Percentiles rank a stretch among this genome's conserved stretches.
Conservation (phyloP, 92 coral and sea anemone species). For the Galaxea fascicularis region DNA sequence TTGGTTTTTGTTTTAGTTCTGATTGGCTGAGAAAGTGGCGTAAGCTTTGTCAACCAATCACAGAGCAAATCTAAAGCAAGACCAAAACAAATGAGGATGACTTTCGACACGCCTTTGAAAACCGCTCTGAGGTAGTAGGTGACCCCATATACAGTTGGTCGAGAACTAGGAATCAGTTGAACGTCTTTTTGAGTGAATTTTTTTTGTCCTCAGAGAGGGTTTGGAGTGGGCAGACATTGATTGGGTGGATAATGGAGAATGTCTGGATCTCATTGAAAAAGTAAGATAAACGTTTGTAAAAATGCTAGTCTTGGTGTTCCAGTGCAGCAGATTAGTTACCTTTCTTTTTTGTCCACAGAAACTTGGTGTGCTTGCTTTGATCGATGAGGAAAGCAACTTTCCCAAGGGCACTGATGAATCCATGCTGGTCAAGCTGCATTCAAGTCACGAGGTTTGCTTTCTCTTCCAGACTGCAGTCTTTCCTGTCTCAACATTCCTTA, state of each 20-base stretch:
- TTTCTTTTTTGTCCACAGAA: conserved; percentile 57
- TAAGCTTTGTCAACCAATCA: too few species aligned
- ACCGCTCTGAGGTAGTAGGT: too few species aligned
- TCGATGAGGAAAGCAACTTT: conserved; percentile 98
- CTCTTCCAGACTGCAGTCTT: too few species aligned
- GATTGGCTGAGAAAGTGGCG: too few species aligned
- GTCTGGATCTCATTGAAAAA: conserved; percentile 96
- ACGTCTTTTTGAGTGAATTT: not conserved
- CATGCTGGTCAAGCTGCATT: conserved; percentile 89
- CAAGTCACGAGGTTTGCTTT: conserved; percentile 92
- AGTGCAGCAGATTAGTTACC: not conserved
- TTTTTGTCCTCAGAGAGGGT: conserved; percentile 76
- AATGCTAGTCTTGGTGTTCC: not conserved
- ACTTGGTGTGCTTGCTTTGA: conserved; percentile 91
- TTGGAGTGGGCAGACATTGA: conserved; percentile 95
- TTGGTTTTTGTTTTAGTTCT: too few species aligned
- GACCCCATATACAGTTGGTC: too few species aligned
- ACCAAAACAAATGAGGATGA: too few species aligned
- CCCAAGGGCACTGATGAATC: conserved; percentile 99
- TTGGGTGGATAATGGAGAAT: conserved; percentile 99
- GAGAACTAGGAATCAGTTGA: not conserved
- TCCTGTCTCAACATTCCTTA: too few species aligned
- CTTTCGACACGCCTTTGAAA: too few species aligned
- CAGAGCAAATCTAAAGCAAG: too few species aligned
- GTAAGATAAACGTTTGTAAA: conserved; percentile 38